Base-by-base conservation (phyloP, 2,888 invertebrate genomes). In the Odontomyia ornata region DNA sequence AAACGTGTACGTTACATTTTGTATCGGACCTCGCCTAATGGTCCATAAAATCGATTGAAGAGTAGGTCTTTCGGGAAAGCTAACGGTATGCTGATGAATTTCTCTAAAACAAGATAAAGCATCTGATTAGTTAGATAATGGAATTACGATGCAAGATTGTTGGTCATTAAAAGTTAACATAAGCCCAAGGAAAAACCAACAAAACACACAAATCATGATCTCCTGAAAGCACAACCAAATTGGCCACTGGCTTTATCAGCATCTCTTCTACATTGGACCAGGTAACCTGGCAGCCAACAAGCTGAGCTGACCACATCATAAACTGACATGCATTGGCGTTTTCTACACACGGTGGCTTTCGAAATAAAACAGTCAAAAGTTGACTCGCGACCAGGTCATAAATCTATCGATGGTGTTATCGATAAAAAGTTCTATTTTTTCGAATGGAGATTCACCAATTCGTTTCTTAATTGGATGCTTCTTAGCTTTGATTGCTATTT, bases 401-500 rank as follows among this genome's bases (percentile, higher is more conserved):
- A 79, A 79, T 79, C 71, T 56, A 64, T 75, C 75, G 79, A 79
- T 79, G 71, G 79, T 79, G 79, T 77, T 77, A 77, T 79, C 76
- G 79, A 79, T 79, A 79, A 79, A 78, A 75, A 73, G 60, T 76
- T 75, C 67, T 47, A 57, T 57, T 72, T 56, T 46, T 64, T 67
- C 56, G 67, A 60, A 76, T 71, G 56, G 62, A 71, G 47, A 72
- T 56, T 75, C 36, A 5, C 36, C 76, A 56, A 75, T 77, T 46
- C 36, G 67, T 62, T 67, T 60, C 76, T 78, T 78, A 78, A 79
- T 79, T 79, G 77, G 77, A 60, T 76, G 77, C 77, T 79, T 77
- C 75, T 77, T 76, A 77, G 77, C 65, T 36, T 36, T 18, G 28
- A 30, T 57, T 5, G 15, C 27, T 57, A 43, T 73, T 28, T 73